Evolutionary conservation across 2,888 invertebrate species (phyloP), one percentile per base, ranked within the genome.

Genomic region (Ichneumon xanthorius): DNA sequence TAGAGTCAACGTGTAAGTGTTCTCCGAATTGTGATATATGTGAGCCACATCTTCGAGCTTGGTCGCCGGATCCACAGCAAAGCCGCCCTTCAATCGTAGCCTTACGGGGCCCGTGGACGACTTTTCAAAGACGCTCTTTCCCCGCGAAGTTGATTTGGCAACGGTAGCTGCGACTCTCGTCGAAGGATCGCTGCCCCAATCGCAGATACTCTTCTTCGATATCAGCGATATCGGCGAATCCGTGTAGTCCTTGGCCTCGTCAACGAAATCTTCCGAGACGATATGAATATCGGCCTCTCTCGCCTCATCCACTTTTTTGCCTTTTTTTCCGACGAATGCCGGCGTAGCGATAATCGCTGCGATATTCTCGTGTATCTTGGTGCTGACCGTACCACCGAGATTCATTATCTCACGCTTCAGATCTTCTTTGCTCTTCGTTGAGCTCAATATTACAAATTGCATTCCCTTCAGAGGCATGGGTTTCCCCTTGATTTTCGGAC

Each of bases 31-130:
- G 77, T 95, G 95, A 93, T 97, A 97, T 30, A 99, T 97, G 94
- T 99, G 98, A 0, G 98, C 97, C 3, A 94, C 93, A 89, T 97
- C 96, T 80, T 96, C 97, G 11, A 98, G 93, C 0, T 96, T 96
- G 26, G 98, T 98, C 53, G 98, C 98, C 0, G 99, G 98, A 94
- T 99, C 99, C 0, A 99, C 99, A 0, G 98, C 98, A 0, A 97
- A 96, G 0, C 99, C 99, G 78, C 94, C 95, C 93, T 98, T 98
- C 22, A 98, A 94, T 82, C 95, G 96, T 84, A 98, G 91, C 87
- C 96, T 97, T 50, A 96, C 92, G 86, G 96, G 96, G 14, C 45
- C 45, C 45, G 45, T 1, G 3, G 45, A 45, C 45, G 45, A 45
- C 3, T 45, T 45, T 45, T 45, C 95, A 86, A 95, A 96, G 88